Evolutionary conservation across 2,888 invertebrate genomes (phyloP).

Genomic region (Tipula lateralis): DNA sequence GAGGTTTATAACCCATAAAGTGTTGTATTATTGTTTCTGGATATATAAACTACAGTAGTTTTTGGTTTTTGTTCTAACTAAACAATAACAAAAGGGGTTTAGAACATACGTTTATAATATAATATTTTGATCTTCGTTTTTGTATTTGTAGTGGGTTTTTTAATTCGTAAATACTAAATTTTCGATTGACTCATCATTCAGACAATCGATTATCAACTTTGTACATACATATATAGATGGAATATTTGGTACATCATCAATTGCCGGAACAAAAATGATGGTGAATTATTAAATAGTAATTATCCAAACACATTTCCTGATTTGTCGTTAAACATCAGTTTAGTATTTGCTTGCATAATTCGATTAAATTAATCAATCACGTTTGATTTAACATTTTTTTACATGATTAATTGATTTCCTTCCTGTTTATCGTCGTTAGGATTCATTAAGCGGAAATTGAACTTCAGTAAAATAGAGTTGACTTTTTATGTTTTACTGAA

Average conservation of each 20-base stretch:
- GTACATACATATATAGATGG: no score
- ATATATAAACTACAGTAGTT: not conserved
- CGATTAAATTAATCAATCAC: not conserved
- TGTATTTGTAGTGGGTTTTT: not conserved
- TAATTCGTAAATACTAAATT: not conserved
- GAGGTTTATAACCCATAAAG: conserved; percentile 24
- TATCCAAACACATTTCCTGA: not conserved
- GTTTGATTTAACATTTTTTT: not conserved
- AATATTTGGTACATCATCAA: not conserved
- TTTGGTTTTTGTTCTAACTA: not conserved
- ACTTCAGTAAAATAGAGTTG: no score
- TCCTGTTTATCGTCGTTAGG: not conserved
- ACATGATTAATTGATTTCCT: not conserved
- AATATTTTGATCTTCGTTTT: not conserved
- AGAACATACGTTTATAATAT: not conserved
- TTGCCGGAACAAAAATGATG: not conserved
- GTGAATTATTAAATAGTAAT: not conserved
- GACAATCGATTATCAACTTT: not conserved
- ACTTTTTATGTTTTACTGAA: no score
- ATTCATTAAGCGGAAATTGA: not conserved
- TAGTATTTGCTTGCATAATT: not conserved
- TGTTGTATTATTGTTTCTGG: conserved; percentile 7
- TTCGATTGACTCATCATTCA: not conserved
- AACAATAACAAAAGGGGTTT: not conserved
- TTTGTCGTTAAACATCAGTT: not conserved